phyloP scores from a whole-genome alignment of 2,888 invertebrate genomes.

The Siphlonurus alternatus region DNA sequence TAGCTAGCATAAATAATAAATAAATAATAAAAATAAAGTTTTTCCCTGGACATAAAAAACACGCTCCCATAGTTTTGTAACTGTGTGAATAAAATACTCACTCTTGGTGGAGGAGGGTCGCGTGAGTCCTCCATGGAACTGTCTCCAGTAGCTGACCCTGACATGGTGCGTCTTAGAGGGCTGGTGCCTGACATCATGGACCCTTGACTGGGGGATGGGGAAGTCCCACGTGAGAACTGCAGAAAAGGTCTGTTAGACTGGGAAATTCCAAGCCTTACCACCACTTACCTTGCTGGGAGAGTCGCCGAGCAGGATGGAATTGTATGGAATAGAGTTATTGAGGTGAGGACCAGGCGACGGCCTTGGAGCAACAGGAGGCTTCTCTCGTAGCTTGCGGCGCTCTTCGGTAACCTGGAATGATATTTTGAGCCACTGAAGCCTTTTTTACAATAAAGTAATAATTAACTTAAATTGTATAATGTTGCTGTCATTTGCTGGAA shows the following conservation, averaged over 20 bases:
- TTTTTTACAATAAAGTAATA: not conserved
- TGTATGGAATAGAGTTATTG: conserved; percentile 21
- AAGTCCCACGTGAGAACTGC: conserved; percentile 19
- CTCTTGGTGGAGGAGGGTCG: conserved; percentile 17
- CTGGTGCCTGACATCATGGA: conserved; percentile 12
- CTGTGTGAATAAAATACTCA: no score
- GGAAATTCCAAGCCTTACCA: no score
- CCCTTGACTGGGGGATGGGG: conserved; percentile 31
- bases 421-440: not conserved
- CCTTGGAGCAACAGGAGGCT: conserved; percentile 27
- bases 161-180: conserved; percentile 5
- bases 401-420: conserved; percentile 14
- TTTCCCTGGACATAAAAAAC: no score
- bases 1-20: no score
- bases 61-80: no score
- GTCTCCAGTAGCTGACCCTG: conserved; percentile 17
- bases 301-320: not conserved
- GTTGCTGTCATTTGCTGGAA: no score
- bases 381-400: conserved; percentile 17
- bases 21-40: no score
- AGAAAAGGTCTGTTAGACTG: not conserved
- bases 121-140: conserved; percentile 21
- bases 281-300: conserved; percentile 1
- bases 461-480: no score
- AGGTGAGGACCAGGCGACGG: conserved; percentile 23